These are phyloP conservation scores for Neoarius graeffei DNA, from an alignment of 2,113 vertebrate species.

Conservation along the genomic window DNA sequence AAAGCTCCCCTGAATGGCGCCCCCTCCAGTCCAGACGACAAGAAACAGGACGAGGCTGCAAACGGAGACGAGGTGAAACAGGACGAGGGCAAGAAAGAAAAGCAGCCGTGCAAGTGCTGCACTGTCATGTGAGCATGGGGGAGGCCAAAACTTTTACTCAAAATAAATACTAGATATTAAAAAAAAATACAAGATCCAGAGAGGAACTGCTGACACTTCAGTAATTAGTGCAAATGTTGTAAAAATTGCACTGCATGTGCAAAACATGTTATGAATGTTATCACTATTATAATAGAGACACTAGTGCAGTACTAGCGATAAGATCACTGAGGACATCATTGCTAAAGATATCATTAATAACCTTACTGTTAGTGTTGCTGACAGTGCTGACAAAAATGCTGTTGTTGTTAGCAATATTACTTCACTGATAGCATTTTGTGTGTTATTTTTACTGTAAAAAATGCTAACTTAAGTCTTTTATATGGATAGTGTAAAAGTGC, in stretches of 20 bases:
- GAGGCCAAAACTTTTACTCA: conserved; percentile 35
- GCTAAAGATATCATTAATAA: neutral
- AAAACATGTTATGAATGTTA: neutral
- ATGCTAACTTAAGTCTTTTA: neutral
- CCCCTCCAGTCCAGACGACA: conserved; percentile 62
- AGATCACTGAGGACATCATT: neutral
- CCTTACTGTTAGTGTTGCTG: neutral
- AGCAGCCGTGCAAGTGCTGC: conserved; percentile 93
- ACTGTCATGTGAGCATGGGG: conserved; percentile 83
- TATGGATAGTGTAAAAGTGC: neutral
- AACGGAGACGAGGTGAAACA: conserved; percentile 71
- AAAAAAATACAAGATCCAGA: neutral
- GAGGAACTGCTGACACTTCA: neutral
- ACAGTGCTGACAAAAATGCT: neutral
- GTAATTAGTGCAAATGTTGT: neutral
- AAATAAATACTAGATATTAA: conserved; percentile 9
- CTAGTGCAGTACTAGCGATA: neutral
- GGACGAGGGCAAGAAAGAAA: conserved; percentile 76
- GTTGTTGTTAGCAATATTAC: neutral
- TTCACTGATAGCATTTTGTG: neutral
- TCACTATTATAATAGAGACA: neutral
- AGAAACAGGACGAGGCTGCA: conserved; percentile 62
- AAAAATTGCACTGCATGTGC: neutral
- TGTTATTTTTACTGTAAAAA: neutral
- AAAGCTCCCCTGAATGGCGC: conserved; percentile 85